These are phyloP conservation scores for Molossus alvarezi DNA, from an alignment of 2,797 vertebrate species.

Conservation along the genomic window DNA sequence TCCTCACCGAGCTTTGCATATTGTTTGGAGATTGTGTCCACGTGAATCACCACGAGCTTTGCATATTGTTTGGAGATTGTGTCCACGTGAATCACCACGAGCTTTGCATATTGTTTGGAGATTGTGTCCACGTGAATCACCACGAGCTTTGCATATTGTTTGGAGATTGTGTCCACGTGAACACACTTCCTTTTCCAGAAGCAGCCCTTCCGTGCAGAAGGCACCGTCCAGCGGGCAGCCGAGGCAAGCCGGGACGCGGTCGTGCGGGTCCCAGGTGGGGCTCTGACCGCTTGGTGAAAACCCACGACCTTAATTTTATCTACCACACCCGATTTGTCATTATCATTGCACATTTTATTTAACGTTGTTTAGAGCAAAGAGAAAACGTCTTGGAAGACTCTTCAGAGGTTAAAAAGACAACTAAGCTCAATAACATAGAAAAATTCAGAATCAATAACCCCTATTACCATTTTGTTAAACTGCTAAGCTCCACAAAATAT, in stretches of 20 bases:
- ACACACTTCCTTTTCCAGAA: slow-evolving; percentile 27
- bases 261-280: not conserved
- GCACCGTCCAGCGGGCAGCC: no score
- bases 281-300: slow-evolving; percentile 10
- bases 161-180: not conserved
- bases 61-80: not conserved
- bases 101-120: not conserved
- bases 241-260: no score
- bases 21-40: not conserved
- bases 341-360: slow-evolving; percentile 52
- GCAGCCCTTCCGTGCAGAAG: not conserved
- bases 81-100: no score
- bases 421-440: slow-evolving; percentile 47
- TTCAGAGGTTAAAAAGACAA: not conserved
- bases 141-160: not conserved
- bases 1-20: not conserved
- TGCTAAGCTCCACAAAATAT: slow-evolving; percentile 69
- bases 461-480: slow-evolving; percentile 66
- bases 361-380: slow-evolving; percentile 13
- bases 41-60: not conserved
- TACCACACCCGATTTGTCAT: slow-evolving; percentile 2
- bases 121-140: no score
- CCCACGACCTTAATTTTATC: not conserved
- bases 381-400: slow-evolving; percentile 54
- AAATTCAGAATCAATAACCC: slow-evolving; percentile 58